Base-by-base conservation (phyloP, 2,113 vertebrate genomes). In the Struthio camelus region DNA sequence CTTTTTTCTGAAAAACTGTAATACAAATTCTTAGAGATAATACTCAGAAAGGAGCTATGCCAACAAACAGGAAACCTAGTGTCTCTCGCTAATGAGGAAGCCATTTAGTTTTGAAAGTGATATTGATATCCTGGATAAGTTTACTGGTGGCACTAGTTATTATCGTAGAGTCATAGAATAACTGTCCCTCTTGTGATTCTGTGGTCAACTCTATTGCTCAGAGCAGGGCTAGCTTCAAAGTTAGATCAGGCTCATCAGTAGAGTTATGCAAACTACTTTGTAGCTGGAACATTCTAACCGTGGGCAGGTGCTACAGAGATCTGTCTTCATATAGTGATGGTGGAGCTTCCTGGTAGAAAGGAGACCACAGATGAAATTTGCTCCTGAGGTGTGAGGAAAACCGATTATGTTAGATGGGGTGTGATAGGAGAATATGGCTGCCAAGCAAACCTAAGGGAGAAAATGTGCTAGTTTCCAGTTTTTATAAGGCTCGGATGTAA, bases 281-380 rank as follows among this genome's bases (percentile, higher is more conserved):
- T 28, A 59, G 25, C 14, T 64, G 53, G 16, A 72, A 1, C 25
- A 46, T 14, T 14, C 17, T 77, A 38, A 54, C 10, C 0, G 0
- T 70, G 32, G 15, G 5, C 34, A 30, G 7, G 40, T 91, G 23
- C 32, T 51, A 2, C 12, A 46, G n/a, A 13, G 3, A 22, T 58
- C 42, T 72, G 0, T 58, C 51, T 77, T 13, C 7, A 0, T 34
- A 2, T 25, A 67, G 20, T 1, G 0, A 8, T 64, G 48, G 12
- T 65, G 48, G 64, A 77, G 19, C 54, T 71, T 72, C 48, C 20
- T 69, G 14, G 10, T 50, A 19, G 38, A 25, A 14, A 20, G 22
- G 34, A 44, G 46, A 59, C 7, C 46, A 9, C 30, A 23, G 36
- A 10, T 46, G 38, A 76, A 80, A 16, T 13, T 51, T 42, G 12